Conservation (phyloP, 2,888 invertebrate species). For the Amblyjoppa fuscipennis region DNA sequence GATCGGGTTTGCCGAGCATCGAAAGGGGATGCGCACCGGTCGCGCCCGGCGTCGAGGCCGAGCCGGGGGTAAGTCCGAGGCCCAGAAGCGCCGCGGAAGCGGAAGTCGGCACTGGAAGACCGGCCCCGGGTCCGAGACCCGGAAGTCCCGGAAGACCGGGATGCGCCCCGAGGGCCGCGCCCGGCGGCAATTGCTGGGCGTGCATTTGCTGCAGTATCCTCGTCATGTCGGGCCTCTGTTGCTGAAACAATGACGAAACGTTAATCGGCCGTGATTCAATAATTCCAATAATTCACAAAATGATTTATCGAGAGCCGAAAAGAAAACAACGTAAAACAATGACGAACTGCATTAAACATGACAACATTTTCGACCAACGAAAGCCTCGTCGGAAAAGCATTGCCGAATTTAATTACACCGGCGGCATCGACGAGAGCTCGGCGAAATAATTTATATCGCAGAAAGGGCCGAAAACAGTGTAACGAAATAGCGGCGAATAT, state of each 20-base stretch:
- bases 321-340: background rate
- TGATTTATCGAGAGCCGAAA: background rate
- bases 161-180: conserved; percentile 90
- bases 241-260: conserved; percentile 86
- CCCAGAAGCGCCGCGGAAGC: conserved; percentile 86
- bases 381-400: background rate
- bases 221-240: conserved; percentile 94
- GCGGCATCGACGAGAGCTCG: too few relatives aligned
- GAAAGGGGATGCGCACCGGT: conserved; percentile 91
- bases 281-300: background rate
- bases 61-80: conserved; percentile 83
- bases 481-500: too few relatives aligned
- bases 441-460: too few relatives aligned
- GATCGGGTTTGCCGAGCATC: conserved; percentile 92
- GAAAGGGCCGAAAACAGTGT: too few relatives aligned
- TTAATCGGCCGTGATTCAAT: background rate
- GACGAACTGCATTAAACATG: background rate
- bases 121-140: conserved; percentile 84
- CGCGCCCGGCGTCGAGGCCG: conserved; percentile 87
- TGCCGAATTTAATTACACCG: background rate
- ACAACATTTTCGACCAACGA: background rate
- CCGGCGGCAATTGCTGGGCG: conserved; percentile 93
- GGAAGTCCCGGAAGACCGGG: conserved; percentile 88
- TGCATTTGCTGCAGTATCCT: conserved; percentile 96
- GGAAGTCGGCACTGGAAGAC: conserved; percentile 84